Evolutionary conservation across 2,888 invertebrate genomes (phyloP).

Genomic region (Erebia ligea): DNA sequence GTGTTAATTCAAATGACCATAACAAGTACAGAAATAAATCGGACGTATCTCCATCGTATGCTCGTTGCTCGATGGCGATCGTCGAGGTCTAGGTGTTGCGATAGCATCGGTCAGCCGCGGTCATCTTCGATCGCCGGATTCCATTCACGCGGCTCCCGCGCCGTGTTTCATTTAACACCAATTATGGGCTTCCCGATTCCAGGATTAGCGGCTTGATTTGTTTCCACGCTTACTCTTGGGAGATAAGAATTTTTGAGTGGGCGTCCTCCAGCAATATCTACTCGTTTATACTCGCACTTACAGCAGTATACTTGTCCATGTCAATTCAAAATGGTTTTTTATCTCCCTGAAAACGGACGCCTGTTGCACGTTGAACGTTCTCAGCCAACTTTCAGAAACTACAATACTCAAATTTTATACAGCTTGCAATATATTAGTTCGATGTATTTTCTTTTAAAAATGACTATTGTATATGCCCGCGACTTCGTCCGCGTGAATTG

Average conservation of each 20-base stretch:
- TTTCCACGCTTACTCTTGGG: constrained; percentile 35
- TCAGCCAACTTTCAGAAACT: too few relatives aligned
- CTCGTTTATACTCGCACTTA: background rate
- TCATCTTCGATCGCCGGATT: constrained; percentile 80
- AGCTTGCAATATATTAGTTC: too few relatives aligned
- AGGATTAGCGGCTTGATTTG: constrained; percentile 50
- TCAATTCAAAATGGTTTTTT: too few relatives aligned
- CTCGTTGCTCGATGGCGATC: background rate
- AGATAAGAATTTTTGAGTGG: constrained; percentile 25
- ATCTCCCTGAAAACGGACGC: too few relatives aligned
- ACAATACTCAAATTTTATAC: too few relatives aligned
- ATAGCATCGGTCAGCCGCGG: constrained; percentile 77
- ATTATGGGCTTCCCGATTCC: constrained; percentile 80
- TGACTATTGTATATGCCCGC: too few relatives aligned
- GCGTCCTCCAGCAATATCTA: background rate
- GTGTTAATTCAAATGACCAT: too few relatives aligned
- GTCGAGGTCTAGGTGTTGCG: constrained; percentile 72
- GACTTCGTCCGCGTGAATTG: too few relatives aligned
- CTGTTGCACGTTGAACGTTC: too few relatives aligned
- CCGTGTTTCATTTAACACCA: constrained; percentile 82
- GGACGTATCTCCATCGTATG: constrained; percentile 1
- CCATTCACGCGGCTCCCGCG: constrained; percentile 80
- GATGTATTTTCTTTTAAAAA: too few relatives aligned
- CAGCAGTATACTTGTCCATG: too few relatives aligned
- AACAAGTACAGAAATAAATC: constrained; percentile 8